Evolutionary conservation across 2,888 invertebrate species (phyloP).

Genomic region (Cetonia aurata): DNA sequence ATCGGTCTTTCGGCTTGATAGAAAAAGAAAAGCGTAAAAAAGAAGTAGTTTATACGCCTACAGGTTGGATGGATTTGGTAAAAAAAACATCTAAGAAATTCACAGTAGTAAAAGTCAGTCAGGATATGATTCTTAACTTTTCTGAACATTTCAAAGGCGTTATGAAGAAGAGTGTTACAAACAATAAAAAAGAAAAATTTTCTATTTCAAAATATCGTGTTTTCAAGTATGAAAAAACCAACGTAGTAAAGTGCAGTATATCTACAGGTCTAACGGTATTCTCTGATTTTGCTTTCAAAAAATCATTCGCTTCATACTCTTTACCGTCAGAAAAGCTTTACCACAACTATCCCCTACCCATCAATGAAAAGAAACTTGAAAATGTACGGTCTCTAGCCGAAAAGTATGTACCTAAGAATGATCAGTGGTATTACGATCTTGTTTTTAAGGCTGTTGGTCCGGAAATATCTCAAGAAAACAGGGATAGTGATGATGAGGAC

Average conservation of each 20-base stretch:
- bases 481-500: conserved; percentile 13
- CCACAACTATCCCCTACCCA: conserved; percentile 7
- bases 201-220: no score
- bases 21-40: conserved; percentile 44
- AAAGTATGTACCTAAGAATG: conserved; percentile 32
- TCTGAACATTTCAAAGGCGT: no score
- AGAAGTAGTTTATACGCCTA: conserved; percentile 40
- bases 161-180: no score
- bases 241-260: conserved; percentile 32
- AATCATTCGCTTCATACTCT: conserved; percentile 25
- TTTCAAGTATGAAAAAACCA: conserved; percentile 36
- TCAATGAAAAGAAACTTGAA: conserved; percentile 20
- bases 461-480: no score
- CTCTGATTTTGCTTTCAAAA: conserved; percentile 27
- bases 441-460: not conserved
- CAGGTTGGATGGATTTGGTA: conserved; percentile 32
- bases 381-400: conserved; percentile 22
- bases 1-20: no score
- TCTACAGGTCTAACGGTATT: conserved; percentile 19
- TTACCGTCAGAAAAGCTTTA: conserved; percentile 26
- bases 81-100: conserved; percentile 36
- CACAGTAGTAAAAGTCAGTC: conserved; percentile 26
- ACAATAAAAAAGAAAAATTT: no score
- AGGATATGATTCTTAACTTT: not conserved
- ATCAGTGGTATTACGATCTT: conserved; percentile 27